A percentile compares a stretch with the other conserved stretches of the same genome.
Evolutionary conservation across 2,113 vertebrate genomes (phyloP).

Genomic region (Amazona vittata): DNA sequence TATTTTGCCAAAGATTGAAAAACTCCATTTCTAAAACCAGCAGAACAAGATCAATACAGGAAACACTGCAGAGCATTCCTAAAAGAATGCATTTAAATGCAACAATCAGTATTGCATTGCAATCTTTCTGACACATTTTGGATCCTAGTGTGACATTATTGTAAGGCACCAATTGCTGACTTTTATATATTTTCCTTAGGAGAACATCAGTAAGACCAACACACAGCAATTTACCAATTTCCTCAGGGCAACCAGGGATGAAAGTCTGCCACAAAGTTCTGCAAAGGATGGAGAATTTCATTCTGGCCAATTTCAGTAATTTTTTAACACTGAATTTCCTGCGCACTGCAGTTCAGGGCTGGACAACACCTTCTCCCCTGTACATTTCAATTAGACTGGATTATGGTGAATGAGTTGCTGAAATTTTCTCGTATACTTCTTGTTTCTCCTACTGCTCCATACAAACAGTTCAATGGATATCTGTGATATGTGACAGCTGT

Average conservation of each 20-base stretch:
- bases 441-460: background rate
- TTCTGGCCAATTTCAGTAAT: background rate
- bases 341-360: background rate
- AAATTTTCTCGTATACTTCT: background rate
- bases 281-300: background rate
- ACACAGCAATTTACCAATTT: background rate
- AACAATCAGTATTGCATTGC: background rate
- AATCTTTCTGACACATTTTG: background rate
- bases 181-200: background rate
- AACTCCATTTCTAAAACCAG: background rate
- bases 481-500: slow-evolving; percentile 38
- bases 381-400: background rate
- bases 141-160: background rate
- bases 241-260: background rate
- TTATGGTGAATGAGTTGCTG: background rate
- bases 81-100: background rate
- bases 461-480: background rate
- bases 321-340: background rate
- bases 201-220: background rate
- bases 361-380: background rate
- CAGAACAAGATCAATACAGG: background rate
- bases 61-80: background rate
- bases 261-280: background rate
- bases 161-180: background rate
- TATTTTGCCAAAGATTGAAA: background rate